Evolutionary conservation across 2,888 invertebrate species (phyloP).

Genomic region (Rhingia campestris): DNA sequence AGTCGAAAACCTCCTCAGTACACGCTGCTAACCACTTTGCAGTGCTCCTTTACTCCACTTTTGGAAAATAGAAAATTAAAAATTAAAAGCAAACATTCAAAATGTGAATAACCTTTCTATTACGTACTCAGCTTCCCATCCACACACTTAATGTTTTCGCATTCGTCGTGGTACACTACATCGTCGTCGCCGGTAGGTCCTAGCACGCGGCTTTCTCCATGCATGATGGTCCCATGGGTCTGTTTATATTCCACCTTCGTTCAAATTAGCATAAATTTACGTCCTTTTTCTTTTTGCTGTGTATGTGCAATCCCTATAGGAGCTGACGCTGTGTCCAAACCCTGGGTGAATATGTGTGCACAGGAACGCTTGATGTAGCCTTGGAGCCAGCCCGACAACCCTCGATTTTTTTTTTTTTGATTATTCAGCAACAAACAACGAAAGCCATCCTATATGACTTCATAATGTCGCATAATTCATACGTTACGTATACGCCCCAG

Average conservation of each 20-base stretch:
- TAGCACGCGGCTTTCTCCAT: neutral
- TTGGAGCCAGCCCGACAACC: conserved; percentile 19
- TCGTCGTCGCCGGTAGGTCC: conserved; percentile 19
- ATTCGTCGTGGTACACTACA: conserved; percentile 8
- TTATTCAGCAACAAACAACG: conserved; percentile 48
- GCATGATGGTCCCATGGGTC: conserved; percentile 40
- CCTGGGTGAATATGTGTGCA: conserved; percentile 7
- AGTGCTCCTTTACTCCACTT: conserved; percentile 8
- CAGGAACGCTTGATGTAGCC: conserved; percentile 11
- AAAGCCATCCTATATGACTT: conserved; percentile 61
- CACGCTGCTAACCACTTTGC: conserved; percentile 51
- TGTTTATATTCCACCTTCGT: conserved; percentile 71
- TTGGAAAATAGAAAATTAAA: conserved; percentile 64
- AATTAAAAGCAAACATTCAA: conserved; percentile 70
- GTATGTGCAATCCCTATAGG: conserved; percentile 13
- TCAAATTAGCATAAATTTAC: conserved; percentile 69
- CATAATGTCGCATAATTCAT: conserved; percentile 70
- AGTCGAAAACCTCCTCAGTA: conserved; percentile 19
- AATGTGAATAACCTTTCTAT: conserved; percentile 71
- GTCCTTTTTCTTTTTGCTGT: conserved; percentile 30
- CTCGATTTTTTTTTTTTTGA: conserved; percentile 43
- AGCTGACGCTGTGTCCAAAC: conserved; percentile 24
- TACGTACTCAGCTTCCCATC: conserved; percentile 35
- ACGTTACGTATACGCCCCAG: conserved; percentile 48
- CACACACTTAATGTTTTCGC: conserved; percentile 16